phyloP scores from a whole-genome alignment of 92 coral and sea anemone genomes.

The Palythoa heliodiscus region DNA sequence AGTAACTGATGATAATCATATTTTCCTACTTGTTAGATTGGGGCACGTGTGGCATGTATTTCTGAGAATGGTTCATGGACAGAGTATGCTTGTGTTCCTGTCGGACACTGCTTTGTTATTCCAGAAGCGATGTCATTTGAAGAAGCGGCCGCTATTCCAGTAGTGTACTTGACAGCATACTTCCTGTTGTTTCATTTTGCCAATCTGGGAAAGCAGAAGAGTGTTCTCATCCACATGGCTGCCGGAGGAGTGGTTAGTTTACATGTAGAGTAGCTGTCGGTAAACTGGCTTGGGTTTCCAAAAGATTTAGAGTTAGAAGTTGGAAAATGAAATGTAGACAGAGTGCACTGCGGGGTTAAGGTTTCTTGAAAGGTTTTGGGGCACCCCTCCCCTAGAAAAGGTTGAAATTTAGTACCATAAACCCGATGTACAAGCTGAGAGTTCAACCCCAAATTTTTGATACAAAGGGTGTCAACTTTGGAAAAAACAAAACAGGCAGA shows the following conservation, averaged over 20 bases:
- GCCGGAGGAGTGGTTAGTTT: slow-evolving; percentile 97
- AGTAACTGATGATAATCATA: too few species aligned
- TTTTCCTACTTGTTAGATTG: slow-evolving; percentile 61
- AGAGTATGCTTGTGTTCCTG: slow-evolving; percentile 72
- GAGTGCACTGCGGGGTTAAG: too few species aligned
- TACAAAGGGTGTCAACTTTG: too few species aligned
- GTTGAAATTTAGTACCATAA: too few species aligned
- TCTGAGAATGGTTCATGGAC: slow-evolving; percentile 70
- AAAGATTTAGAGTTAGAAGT: too few species aligned
- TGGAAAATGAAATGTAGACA: too few species aligned
- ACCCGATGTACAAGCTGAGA: too few species aligned
- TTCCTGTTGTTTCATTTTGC: slow-evolving; percentile 84
- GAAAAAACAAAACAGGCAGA: too few species aligned
- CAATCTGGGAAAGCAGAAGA: slow-evolving; percentile 71
- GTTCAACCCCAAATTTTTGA: too few species aligned
- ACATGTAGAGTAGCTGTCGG: background rate
- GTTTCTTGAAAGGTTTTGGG: too few species aligned
- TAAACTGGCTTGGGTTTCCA: too few species aligned
- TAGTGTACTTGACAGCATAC: slow-evolving; percentile 86
- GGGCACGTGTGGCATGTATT: slow-evolving; percentile 78
- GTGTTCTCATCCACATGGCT: slow-evolving; percentile 95
- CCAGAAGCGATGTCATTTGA: slow-evolving; percentile 96
- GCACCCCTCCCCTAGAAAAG: too few species aligned
- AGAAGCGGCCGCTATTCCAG: slow-evolving; percentile 89
- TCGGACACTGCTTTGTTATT: slow-evolving; percentile 55